phyloP scores from a whole-genome alignment of 2,888 invertebrate species.

The Andrena dorsata region DNA sequence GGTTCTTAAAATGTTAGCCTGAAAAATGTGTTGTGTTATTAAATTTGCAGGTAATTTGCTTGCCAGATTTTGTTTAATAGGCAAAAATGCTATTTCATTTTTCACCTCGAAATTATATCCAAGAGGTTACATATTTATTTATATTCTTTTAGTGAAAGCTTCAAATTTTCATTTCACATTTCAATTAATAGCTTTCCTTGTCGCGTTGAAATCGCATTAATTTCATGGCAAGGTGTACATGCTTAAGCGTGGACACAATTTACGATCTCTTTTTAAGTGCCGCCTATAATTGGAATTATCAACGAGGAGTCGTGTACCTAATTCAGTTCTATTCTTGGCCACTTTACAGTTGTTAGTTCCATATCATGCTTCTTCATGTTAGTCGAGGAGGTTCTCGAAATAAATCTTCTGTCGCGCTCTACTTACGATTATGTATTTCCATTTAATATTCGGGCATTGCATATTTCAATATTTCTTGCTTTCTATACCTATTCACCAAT shows the following conservation, averaged over 20 bases:
- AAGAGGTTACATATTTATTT: too few relatives aligned
- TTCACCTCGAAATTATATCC: too few relatives aligned
- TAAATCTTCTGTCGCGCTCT: constrained; percentile 11
- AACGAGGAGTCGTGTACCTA: constrained; percentile 28
- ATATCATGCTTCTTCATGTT: constrained; percentile 13
- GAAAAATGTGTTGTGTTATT: too few relatives aligned
- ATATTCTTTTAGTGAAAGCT: too few relatives aligned
- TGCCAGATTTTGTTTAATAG: too few relatives aligned
- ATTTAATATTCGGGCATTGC: background rate
- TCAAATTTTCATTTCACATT: too few relatives aligned
- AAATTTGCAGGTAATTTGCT: too few relatives aligned
- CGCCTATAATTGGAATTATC: constrained; percentile 44
- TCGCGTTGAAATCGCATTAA: constrained; percentile 5
- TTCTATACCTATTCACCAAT: background rate
- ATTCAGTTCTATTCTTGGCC: constrained; percentile 39
- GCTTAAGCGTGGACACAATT: background rate
- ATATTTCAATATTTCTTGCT: background rate
- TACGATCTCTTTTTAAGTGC: constrained; percentile 21
- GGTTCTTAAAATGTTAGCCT: too few relatives aligned
- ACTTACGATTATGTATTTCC: background rate
- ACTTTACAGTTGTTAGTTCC: constrained; percentile 36
- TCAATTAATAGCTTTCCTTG: background rate
- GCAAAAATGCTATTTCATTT: too few relatives aligned
- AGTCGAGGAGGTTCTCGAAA: constrained; percentile 14
- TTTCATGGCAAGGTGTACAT: constrained; percentile 14